Evolutionary conservation across 2,797 vertebrate genomes (phyloP).

Genomic region (Pantherophis alleghaniensis): DNA sequence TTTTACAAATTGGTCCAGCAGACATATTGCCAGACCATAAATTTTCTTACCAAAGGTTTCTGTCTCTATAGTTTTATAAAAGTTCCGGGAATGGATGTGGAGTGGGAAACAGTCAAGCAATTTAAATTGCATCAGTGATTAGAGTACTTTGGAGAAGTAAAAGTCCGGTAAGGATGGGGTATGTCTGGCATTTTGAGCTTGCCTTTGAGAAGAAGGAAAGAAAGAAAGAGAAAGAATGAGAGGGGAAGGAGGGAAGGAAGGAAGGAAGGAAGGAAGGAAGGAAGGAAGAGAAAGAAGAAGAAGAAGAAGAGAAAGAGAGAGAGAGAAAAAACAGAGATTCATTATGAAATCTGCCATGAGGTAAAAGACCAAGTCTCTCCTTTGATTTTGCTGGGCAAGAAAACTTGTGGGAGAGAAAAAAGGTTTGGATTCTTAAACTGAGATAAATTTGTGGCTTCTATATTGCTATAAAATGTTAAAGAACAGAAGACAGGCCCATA

Average conservation of each 20-base stretch:
- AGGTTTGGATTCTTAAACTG: neutral
- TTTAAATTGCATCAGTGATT: neutral
- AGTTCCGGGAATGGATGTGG: neutral
- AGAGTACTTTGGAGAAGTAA: neutral
- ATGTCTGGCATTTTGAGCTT: neutral
- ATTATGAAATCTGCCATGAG: neutral
- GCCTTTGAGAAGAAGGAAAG: neutral
- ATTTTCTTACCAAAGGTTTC: neutral
- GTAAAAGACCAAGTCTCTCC: neutral
- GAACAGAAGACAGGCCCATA: neutral
- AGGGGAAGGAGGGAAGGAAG: neutral
- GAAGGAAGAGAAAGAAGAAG: too few relatives aligned
- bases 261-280: too few relatives aligned
- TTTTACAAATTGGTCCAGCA: neutral
- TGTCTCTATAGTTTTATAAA: neutral
- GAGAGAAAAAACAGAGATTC: neutral
- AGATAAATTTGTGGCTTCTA: neutral
- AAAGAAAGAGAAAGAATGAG: too few relatives aligned
- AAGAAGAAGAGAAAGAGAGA: too few relatives aligned
- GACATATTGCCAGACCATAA: neutral
- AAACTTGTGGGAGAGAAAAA: neutral
- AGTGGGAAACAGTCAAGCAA: neutral
- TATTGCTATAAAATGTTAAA: neutral
- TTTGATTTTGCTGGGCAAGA: neutral
- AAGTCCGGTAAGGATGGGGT: neutral